Conservation (phyloP, 2,888 invertebrate genomes). For the Lasioglossum calceatum region DNA sequence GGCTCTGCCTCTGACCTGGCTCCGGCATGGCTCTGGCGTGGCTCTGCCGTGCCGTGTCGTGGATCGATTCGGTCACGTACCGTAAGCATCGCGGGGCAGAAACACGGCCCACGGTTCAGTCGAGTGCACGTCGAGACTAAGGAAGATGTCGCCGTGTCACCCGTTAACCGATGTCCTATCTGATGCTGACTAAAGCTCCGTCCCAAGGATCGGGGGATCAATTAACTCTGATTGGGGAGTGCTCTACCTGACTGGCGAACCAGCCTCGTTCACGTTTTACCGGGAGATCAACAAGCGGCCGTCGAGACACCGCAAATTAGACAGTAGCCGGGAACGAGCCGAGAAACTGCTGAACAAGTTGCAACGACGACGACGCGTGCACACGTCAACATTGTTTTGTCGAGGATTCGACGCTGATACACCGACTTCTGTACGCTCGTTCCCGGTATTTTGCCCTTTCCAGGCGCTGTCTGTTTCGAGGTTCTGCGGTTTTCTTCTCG, state of each 20-base stretch:
- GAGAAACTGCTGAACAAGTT: slow-evolving; percentile 16
- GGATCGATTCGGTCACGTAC: slow-evolving; percentile 65
- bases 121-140: slow-evolving; percentile 45
- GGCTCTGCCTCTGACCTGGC: not conserved
- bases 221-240: slow-evolving; percentile 34
- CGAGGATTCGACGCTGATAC: not conserved
- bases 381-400: not conserved
- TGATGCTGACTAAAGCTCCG: slow-evolving; percentile 7
- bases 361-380: slow-evolving; percentile 5
- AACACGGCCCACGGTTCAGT: slow-evolving; percentile 39
- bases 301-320: slow-evolving; percentile 24
- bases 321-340: slow-evolving; percentile 4
- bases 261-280: slow-evolving; percentile 26
- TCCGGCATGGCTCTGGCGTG: not conserved
- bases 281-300: slow-evolving; percentile 24
- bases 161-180: slow-evolving; percentile 21
- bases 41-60: not conserved
- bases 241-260: not conserved
- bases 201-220: not conserved
- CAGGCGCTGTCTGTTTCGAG: not conserved
- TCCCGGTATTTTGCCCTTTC: not conserved
- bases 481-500: not conserved
- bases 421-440: not conserved
- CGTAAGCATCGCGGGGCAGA: slow-evolving; percentile 42
- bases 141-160: slow-evolving; percentile 32